phyloP scores from a whole-genome alignment of 2,113 vertebrate species.

The Prionailurus bengalensis region DNA sequence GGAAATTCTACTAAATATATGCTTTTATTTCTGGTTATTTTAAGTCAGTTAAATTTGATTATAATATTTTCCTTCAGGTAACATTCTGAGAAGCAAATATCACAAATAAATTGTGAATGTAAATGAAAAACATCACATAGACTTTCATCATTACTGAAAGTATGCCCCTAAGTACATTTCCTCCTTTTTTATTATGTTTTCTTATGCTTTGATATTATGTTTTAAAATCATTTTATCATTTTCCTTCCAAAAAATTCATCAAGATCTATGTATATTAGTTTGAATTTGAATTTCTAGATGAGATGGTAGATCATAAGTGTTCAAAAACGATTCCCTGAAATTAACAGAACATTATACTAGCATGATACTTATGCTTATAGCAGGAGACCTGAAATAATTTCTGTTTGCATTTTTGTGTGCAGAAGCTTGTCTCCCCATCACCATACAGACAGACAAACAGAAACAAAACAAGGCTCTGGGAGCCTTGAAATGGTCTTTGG shows the following conservation, averaged over 20 bases:
- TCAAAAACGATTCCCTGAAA: slow-evolving; percentile 68
- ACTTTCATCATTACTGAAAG: slow-evolving; percentile 69
- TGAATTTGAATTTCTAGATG: slow-evolving; percentile 77
- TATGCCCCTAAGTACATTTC: slow-evolving; percentile 74
- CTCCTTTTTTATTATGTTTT: slow-evolving; percentile 66
- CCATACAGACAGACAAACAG: background rate
- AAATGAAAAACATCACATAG: slow-evolving; percentile 75
- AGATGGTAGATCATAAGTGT: slow-evolving; percentile 52
- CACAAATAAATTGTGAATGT: slow-evolving; percentile 81
- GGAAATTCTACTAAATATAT: slow-evolving; percentile 59
- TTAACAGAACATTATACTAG: slow-evolving; percentile 10
- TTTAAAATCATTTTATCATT: slow-evolving; percentile 73
- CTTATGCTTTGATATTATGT: slow-evolving; percentile 59
- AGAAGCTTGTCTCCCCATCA: no score
- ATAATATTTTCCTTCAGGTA: slow-evolving; percentile 82
- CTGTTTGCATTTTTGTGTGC: background rate
- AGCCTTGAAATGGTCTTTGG: background rate
- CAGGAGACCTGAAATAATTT: background rate
- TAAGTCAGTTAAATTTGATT: slow-evolving; percentile 80
- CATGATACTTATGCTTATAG: background rate
- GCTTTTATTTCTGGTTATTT: slow-evolving; percentile 72
- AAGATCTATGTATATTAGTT: slow-evolving; percentile 64
- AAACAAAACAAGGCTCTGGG: background rate
- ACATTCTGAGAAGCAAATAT: slow-evolving; percentile 77
- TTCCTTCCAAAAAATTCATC: slow-evolving; percentile 73